Conservation (phyloP, 2,797 vertebrate species). For the Chromobotia macracanthus region DNA sequence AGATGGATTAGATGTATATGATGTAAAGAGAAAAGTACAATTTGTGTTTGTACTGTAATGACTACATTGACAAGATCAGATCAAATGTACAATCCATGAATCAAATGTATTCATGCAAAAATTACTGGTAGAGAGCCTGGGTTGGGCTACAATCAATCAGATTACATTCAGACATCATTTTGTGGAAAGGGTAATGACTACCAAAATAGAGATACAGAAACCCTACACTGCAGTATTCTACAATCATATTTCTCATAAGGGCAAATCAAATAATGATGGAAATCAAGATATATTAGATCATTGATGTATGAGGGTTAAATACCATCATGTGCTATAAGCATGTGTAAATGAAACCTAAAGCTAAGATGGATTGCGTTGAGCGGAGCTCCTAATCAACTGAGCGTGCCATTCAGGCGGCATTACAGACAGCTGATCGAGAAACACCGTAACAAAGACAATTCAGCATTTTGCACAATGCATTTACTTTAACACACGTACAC, state of each 20-base stretch:
- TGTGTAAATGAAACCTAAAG: not conserved
- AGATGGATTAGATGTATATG: too few species aligned
- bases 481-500: not conserved
- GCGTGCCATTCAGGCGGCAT: slow-evolving; percentile 11
- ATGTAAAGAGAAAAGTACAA: not conserved
- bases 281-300: not conserved
- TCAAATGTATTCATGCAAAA: not conserved
- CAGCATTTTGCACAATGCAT: not conserved
- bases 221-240: not conserved
- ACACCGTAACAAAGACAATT: slow-evolving; percentile 20
- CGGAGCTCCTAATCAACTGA: not conserved
- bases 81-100: not conserved
- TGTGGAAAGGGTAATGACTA: not conserved
- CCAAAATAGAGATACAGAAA: not conserved
- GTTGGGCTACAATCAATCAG: too few species aligned
- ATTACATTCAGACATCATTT: not conserved
- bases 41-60: not conserved
- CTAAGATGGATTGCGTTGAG: not conserved
- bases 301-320: not conserved
- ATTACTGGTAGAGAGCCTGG: too few species aligned
- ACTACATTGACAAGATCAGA: not conserved
- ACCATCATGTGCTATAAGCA: not conserved
- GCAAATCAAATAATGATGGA: not conserved
- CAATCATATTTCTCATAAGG: not conserved
- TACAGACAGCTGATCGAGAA: not conserved